Percentiles rank a stretch among this genome's conserved stretches.
Evolutionary conservation across 2,888 invertebrate species (phyloP).

Genomic region (Abrostola tripartita): DNA sequence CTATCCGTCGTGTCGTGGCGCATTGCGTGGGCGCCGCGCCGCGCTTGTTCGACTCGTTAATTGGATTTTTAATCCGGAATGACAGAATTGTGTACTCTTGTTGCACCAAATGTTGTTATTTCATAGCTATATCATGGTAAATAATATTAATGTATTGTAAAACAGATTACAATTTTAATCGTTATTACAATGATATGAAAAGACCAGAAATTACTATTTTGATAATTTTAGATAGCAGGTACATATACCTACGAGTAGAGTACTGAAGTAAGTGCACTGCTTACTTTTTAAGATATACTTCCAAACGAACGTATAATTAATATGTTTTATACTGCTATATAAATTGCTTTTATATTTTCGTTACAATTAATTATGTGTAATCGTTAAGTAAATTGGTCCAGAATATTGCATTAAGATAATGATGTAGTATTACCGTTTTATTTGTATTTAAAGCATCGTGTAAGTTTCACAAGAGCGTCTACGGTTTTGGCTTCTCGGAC

Average conservation of each 20-base stretch:
- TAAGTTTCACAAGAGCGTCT: slow-evolving; percentile 76
- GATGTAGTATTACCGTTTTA: slow-evolving; percentile 43
- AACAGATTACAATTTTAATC: slow-evolving; percentile 10
- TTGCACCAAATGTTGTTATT: slow-evolving; percentile 35
- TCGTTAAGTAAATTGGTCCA: slow-evolving; percentile 5
- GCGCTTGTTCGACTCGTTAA: slow-evolving; percentile 57
- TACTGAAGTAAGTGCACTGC: too few relatives aligned
- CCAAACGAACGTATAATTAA: background rate
- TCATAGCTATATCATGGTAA: slow-evolving; percentile 42
- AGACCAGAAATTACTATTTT: too few relatives aligned
- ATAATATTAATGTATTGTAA: slow-evolving; percentile 35
- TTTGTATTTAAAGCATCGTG: slow-evolving; percentile 50
- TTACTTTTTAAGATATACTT: too few relatives aligned
- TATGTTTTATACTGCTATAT: background rate
- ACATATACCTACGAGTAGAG: too few relatives aligned
- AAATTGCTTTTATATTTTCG: background rate
- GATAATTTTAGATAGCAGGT: too few relatives aligned
- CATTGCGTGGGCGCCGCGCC: slow-evolving; percentile 55
- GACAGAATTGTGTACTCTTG: slow-evolving; percentile 58
- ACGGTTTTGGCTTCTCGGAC: slow-evolving; percentile 78
- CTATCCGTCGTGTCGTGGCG: slow-evolving; percentile 26
- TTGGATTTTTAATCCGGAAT: slow-evolving; percentile 68
- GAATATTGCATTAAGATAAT: slow-evolving; percentile 40
- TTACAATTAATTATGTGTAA: slow-evolving; percentile 9
- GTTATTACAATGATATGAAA: slow-evolving; percentile 12